Conservation (phyloP, 1,140 invertebrate genomes). For the Drosophila sulfurigaster region DNA sequence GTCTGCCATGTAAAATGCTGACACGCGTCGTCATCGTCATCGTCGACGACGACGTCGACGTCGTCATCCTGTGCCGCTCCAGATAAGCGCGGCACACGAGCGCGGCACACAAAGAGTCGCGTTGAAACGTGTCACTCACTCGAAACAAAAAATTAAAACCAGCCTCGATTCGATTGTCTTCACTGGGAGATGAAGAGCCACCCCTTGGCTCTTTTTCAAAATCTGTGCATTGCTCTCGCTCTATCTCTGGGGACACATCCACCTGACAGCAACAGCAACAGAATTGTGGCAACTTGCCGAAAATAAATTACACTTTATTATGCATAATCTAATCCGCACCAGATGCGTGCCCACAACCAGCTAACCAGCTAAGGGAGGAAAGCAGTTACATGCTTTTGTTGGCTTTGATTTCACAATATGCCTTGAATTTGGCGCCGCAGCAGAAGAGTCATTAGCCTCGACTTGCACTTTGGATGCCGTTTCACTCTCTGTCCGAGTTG, state of each 20-base stretch:
- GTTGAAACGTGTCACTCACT: conserved; percentile 74
- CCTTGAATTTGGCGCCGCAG: conserved; percentile 36
- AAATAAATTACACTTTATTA: conserved; percentile 84
- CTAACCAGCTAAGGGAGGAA: not conserved
- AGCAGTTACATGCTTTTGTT: not conserved
- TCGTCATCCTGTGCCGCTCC: conserved; percentile 37
- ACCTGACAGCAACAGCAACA: conserved; percentile 20
- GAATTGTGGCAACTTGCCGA: conserved; percentile 50
- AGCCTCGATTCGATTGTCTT: conserved; percentile 53
- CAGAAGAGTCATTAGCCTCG: conserved; percentile 39
- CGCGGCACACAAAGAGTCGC: conserved; percentile 18
- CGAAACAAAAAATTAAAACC: conserved; percentile 3
- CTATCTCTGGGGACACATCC: conserved; percentile 45
- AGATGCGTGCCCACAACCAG: conserved; percentile 54
- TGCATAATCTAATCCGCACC: conserved; percentile 82
- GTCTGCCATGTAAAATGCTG: conserved; percentile 75
- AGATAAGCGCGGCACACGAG: conserved; percentile 67
- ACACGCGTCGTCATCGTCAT: conserved; percentile 58
- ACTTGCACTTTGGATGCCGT: not conserved
- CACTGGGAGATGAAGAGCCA: not conserved
- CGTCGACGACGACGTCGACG: conserved; percentile 13
- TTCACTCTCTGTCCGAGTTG: conserved; percentile 15
- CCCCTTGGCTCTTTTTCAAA: conserved; percentile 35
- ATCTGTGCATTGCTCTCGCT: conserved; percentile 39
- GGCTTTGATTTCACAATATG: conserved; percentile 39